A percentile compares a stretch with the other conserved stretches of the same genome.
Evolutionary conservation across 2,113 vertebrate genomes (phyloP).

Genomic region (Microtus montanus): DNA sequence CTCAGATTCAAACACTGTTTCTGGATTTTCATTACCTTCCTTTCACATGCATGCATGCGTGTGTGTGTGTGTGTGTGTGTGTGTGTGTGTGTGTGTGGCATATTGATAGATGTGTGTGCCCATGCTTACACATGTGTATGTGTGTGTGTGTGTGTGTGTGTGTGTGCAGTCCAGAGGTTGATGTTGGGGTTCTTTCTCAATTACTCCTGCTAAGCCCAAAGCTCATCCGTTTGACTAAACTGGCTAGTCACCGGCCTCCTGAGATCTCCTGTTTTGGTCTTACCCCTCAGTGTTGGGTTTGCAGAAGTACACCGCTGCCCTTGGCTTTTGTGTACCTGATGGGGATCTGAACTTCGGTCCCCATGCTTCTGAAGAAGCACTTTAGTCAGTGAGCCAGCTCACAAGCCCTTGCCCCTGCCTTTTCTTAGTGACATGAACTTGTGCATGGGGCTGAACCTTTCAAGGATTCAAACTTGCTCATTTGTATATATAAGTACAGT

Average conservation of each 20-base stretch:
- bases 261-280: not conserved
- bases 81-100: not conserved
- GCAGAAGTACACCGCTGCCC: too few species aligned
- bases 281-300: not conserved
- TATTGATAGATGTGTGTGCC: not conserved
- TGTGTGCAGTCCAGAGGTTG: not conserved
- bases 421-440: not conserved
- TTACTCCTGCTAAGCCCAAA: not conserved
- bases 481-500: not conserved
- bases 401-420: not conserved
- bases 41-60: rapidly evolving
- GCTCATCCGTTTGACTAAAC: not conserved
- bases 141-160: not conserved
- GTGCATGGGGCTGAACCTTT: not conserved
- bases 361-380: not conserved
- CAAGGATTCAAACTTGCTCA: not conserved
- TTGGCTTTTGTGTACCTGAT: not conserved
- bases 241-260: not conserved
- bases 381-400: not conserved
- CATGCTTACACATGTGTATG: not conserved
- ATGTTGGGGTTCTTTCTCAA: not conserved
- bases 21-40: not conserved
- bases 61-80: not conserved
- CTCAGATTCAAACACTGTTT: rapidly evolving
- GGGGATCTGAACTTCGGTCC: not conserved